Evolutionary conservation across 1,140 invertebrate genomes (phyloP).

Genomic region (Ctenoplectra terminalis): DNA sequence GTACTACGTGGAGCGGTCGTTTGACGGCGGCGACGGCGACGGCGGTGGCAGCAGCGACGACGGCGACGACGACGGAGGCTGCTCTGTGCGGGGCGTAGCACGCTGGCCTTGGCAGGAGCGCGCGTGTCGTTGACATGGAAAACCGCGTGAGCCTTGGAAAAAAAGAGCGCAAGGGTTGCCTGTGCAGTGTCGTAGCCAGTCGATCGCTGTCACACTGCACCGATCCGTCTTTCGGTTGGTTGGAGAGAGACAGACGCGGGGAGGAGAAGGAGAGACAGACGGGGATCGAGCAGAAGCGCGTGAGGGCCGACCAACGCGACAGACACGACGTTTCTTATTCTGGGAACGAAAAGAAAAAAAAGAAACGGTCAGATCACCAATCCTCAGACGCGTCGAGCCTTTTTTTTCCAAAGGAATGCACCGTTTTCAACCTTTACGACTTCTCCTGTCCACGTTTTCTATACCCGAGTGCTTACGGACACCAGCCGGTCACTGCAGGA

Average conservation of each 20-base stretch:
- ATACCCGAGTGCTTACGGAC: slow-evolving; percentile 62
- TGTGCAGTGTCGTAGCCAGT: slow-evolving; percentile 42
- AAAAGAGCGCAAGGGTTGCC: slow-evolving; percentile 56
- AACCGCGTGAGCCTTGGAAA: slow-evolving; percentile 71
- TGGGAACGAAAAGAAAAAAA: background rate
- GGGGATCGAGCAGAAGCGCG: background rate
- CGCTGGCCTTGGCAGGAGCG: slow-evolving; percentile 75
- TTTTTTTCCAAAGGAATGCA: background rate
- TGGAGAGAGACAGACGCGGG: slow-evolving; percentile 17
- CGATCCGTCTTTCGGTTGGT: slow-evolving; percentile 24
- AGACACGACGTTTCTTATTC: background rate
- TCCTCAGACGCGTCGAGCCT: background rate
- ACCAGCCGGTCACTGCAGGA: slow-evolving; percentile 73
- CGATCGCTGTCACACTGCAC: slow-evolving; percentile 44
- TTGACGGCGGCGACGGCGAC: slow-evolving; percentile 16
- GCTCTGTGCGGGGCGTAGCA: slow-evolving; percentile 70
- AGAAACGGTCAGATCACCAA: background rate
- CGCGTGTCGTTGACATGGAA: slow-evolving; percentile 80
- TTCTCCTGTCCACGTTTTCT: slow-evolving; percentile 58
- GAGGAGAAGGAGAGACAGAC: background rate
- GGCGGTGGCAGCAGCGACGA: background rate
- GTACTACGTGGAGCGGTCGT: slow-evolving; percentile 30
- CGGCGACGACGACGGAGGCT: slow-evolving; percentile 43
- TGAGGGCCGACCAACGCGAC: background rate
- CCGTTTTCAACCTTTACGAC: background rate